Percentiles rank a stretch among this genome's conserved stretches.
Conservation (phyloP, 1,140 invertebrate genomes). For the Bombus superbus region DNA sequence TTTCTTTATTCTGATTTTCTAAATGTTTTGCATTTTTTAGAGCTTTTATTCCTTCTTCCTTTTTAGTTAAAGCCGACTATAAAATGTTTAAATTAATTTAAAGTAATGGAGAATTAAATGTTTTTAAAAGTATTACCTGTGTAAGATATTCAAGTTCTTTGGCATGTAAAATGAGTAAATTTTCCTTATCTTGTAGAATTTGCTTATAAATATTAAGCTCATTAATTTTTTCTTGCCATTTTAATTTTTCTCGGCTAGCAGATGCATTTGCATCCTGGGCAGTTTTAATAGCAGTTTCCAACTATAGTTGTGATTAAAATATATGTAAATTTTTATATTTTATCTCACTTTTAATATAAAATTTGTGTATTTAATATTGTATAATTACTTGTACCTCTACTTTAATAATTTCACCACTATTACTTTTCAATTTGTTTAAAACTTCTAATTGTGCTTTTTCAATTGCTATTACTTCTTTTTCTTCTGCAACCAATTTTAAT, state of each 20-base stretch:
- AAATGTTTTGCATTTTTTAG: constrained; percentile 74
- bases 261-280: constrained; percentile 70
- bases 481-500: constrained; percentile 69
- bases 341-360: constrained; percentile 26
- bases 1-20: constrained; percentile 75
- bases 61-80: constrained; percentile 73
- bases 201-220: constrained; percentile 71
- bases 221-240: constrained; percentile 76
- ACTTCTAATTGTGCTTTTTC: constrained; percentile 76
- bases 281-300: constrained; percentile 75
- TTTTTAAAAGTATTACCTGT: constrained; percentile 64
- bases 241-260: constrained; percentile 72
- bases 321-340: neutral
- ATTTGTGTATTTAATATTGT: neutral
- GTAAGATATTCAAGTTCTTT: constrained; percentile 78
- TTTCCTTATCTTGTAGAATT: constrained; percentile 72
- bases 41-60: constrained; percentile 75
- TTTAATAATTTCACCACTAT: constrained; percentile 70
- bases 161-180: constrained; percentile 71
- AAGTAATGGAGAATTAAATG: neutral
- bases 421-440: constrained; percentile 70
- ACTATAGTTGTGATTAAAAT: constrained; percentile 55
- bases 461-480: constrained; percentile 70
- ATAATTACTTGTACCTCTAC: constrained; percentile 71
- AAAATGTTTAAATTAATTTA: constrained; percentile 36